Base-by-base conservation (phyloP, 2,888 invertebrate genomes). In the Erebia palarica region DNA sequence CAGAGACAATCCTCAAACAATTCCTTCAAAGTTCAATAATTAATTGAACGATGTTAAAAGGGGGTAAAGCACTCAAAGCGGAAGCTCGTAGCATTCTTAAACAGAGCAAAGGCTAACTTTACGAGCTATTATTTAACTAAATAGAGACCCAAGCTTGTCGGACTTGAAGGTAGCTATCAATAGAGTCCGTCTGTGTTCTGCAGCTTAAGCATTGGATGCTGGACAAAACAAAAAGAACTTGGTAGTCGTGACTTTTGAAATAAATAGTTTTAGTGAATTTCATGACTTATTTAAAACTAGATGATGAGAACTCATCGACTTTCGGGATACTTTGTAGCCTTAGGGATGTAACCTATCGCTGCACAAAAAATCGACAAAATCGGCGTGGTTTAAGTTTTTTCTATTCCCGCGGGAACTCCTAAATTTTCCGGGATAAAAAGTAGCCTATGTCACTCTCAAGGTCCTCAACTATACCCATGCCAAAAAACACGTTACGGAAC, bases 91-190 rank as follows among this genome's bases (percentile, higher is more conserved):
- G 67, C 68, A 74, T 73, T 71, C 71, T 73, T 66, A 64, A 71
- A 59, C 13, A 49, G 61, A 58, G 51, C 69, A 73, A 71, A 73
- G 73, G 70, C 69, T 69, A 65, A 74, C 74, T 74, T 75, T 72
- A 73, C 73, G 70, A 73, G 74, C 75, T 73, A 75, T 75, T 73
- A 75, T 73, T 75, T 77, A 75, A 76, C 71, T 75, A 74, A 74
- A 74, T 71, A 69, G 61, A 70, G 64, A 68, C 49, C 55, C 59
- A 65, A 59, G 64, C 69, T 49, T 18, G 21, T 49, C 21, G 8
- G 49, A 49, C 14, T 61, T 16, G 47, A 60, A 57, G 57, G 60
- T 60, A 55, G 55, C 65, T 66, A 14, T 69, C 51, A 69, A 69
- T 65, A 36, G 16, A 16, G 65, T 9, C 16, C 21, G 10, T 27